Conservation (phyloP, 2,113 vertebrate species). For the Laticauda laticaudata region DNA sequence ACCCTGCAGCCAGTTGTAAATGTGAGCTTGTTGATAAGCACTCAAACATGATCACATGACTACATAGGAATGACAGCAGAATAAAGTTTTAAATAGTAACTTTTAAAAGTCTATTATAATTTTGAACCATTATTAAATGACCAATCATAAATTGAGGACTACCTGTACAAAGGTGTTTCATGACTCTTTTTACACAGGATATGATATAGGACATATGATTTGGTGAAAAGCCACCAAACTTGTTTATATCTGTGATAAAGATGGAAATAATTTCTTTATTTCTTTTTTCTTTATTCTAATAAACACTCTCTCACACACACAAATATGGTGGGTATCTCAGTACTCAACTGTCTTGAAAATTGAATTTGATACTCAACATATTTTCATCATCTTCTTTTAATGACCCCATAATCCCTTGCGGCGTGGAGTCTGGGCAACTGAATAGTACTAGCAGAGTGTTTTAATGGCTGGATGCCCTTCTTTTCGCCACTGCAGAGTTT, state of each 20-base stretch:
- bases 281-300: background rate
- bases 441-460: too few relatives aligned
- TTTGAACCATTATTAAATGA: background rate
- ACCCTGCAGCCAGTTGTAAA: background rate
- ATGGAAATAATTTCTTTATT: background rate
- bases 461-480: too few relatives aligned
- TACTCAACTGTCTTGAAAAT: background rate
- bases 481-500: too few relatives aligned
- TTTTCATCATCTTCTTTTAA: too few relatives aligned
- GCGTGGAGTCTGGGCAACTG: too few relatives aligned
- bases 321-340: too few relatives aligned
- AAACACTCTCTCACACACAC: background rate
- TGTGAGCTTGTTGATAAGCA: background rate
- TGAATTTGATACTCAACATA: background rate
- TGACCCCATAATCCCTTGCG: too few relatives aligned
- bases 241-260: background rate
- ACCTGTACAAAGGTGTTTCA: background rate
- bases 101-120: background rate
- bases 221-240: background rate
- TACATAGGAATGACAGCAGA: background rate
- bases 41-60: background rate
- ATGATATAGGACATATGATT: background rate
- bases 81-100: background rate
- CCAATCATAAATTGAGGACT: background rate
- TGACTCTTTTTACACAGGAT: background rate